These are phyloP conservation scores for Teleopsis dalmanni DNA, from an alignment of 1,140 invertebrate species.

Conservation along the genomic window DNA sequence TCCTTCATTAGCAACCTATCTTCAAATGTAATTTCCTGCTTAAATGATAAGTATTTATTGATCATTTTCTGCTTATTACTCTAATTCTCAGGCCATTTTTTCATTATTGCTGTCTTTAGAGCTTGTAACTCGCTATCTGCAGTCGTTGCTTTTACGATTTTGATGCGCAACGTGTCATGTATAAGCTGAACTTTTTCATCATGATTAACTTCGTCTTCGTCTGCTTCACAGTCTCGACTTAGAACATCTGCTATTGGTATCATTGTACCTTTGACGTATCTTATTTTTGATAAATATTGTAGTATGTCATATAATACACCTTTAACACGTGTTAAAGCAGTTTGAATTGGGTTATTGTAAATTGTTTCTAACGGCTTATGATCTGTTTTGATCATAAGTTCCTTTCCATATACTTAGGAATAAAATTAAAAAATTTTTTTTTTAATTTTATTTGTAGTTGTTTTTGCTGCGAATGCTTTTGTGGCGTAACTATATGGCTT, in stretches of 20 bases:
- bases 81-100: neutral
- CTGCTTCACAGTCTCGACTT: neutral
- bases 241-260: neutral
- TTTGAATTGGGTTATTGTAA: slow-evolving; percentile 33
- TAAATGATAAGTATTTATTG: neutral
- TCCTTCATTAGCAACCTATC: neutral
- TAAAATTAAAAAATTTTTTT: slow-evolving; percentile 30
- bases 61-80: neutral
- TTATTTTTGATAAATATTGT: neutral
- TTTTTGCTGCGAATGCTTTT: slow-evolving; percentile 29
- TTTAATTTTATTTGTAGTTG: slow-evolving; percentile 38
- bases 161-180: neutral
- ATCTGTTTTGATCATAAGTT: slow-evolving; percentile 41
- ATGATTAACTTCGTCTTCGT: neutral
- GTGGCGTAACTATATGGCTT: slow-evolving; percentile 26
- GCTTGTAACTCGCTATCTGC: neutral
- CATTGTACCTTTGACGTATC: neutral
- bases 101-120: neutral
- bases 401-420: slow-evolving; percentile 19
- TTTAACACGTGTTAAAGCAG: neutral
- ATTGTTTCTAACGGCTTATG: slow-evolving; percentile 45
- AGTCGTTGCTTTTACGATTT: neutral
- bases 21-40: neutral
- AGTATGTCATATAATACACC: neutral
- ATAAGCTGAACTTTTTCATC: neutral